Evolutionary conservation across 2,113 vertebrate genomes (phyloP), one percentile per base, ranked within the genome.

Genomic region (Limanda limanda): DNA sequence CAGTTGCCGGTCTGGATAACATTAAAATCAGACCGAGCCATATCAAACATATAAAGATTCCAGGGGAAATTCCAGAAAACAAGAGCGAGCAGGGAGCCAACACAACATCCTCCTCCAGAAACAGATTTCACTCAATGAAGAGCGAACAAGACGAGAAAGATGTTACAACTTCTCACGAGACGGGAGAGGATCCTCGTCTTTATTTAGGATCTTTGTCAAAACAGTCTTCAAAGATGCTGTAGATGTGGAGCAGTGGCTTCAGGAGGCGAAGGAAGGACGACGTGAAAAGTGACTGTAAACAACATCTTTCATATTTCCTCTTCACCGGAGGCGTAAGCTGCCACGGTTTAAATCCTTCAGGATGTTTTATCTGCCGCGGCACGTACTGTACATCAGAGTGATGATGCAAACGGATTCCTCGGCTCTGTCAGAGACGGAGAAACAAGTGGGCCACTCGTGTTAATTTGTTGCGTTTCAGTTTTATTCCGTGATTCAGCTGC

Each of bases 1-100:
- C 48, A n/a, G 7, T 7, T 67, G 48, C 51, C 27, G 7, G 65
- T 67, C 62, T 74, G 62, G 25, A 71, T 76, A 56, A 79, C 68
- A 65, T 62, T 79, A 67, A 37, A 20, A 61, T 4, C 65, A 76
- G 76, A 18, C 20, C 18, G 17, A 48, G 65, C 57, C 63, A 60
- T 68, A 68, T 70, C 52, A 86, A 78, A 84, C 70, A 70, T 69
- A 84, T 52, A 78, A 63, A 63, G 21, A 69, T 79, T 57, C 64
- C 67, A 47, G 21, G 35, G 60, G 65, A 66, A 62, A 35, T 58
- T 15, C 73, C 48, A 15, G 45, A 67, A 40, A 61, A n/a, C 20
- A 3, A 12, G 40, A 40, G 23, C 68, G 37, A 24, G 72, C 42
- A 57, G 71, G 7, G 27, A 5, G 27, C 27, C 27, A 31, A 31